Evolutionary conservation across 2,888 invertebrate species (phyloP), one percentile per base, ranked within the genome.

Genomic region (Epiblema foenella): DNA sequence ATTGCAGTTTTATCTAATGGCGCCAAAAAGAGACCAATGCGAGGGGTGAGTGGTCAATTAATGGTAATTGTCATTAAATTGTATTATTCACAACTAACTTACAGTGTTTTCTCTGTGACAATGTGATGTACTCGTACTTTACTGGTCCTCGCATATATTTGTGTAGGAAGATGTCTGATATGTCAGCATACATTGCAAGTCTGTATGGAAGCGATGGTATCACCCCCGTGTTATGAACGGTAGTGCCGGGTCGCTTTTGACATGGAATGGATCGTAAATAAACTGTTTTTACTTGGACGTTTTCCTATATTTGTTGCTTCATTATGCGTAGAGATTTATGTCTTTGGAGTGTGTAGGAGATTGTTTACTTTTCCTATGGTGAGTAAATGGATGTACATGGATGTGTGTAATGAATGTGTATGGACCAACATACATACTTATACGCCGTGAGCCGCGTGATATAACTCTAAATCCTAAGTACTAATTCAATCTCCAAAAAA

Each of bases 201-300:
- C n/a, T 68, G 68, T 60, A 69, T 67, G 66, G 52, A 62, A 65
- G 62, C 56, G 71, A 71, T 71, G 56, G 52, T 71, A 71, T 71
- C 71, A 57, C 59, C 11, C 8, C 18, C 12, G 20, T 29, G 60
- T 71, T 71, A 71, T 67, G 56, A 57, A 71, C 51, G 60, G 62
- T 49, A 62, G 42, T 74, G 62, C 67, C 65, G 69, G 73, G 69
- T 67, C 33, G 24, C 17, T 24, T 59, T 60, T 59, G 59, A 68
- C 64, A 33, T 51, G 58, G 64, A 73, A 73, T 71, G 42, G 58
- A 29, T 63, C 68, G 66, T 73, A 71, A 74, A 74, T 64, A 59
- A 63, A 65, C 29, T 39, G 70, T 71, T 71, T 73, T 74, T 72
- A 71, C 71, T 42, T 33, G 58, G 52, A 52, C 58, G 65, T 58